Conservation (phyloP, 2,113 vertebrate species). For the Hippocampus zosterae region DNA sequence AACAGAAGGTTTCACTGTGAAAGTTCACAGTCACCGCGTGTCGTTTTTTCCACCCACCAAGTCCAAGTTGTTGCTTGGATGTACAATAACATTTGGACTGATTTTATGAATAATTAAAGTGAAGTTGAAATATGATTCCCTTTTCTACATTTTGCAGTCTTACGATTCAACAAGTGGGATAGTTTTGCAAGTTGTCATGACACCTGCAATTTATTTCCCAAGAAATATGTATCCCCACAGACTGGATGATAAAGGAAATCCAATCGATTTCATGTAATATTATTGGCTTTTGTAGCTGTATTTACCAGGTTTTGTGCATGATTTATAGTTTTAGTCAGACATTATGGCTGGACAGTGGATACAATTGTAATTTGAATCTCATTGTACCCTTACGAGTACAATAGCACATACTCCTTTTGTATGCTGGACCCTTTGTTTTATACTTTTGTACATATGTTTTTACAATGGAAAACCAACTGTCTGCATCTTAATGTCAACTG, state of each 20-base stretch:
- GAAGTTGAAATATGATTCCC: too few relatives aligned
- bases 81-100: too few relatives aligned
- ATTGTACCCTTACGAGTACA: not conserved
- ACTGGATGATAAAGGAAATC: not conserved
- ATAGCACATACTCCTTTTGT: not conserved
- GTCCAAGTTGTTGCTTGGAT: too few relatives aligned
- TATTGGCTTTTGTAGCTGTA: not conserved
- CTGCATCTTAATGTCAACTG: not conserved
- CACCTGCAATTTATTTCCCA: not conserved
- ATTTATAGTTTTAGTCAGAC: not conserved
- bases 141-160: too few relatives aligned
- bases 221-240: not conserved
- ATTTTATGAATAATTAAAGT: too few relatives aligned
- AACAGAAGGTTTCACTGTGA: not conserved
- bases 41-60: too few relatives aligned
- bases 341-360: not conserved
- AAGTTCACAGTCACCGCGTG: too few relatives aligned
- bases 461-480: not conserved
- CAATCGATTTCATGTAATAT: not conserved
- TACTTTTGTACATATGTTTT: not conserved
- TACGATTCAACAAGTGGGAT: too few relatives aligned
- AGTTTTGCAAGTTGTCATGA: too few relatives aligned
- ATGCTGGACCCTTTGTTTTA: not conserved
- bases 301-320: not conserved
- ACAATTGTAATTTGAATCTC: not conserved